phyloP scores from a whole-genome alignment of 2,888 invertebrate genomes.

The Drosophila setosimentum region DNA sequence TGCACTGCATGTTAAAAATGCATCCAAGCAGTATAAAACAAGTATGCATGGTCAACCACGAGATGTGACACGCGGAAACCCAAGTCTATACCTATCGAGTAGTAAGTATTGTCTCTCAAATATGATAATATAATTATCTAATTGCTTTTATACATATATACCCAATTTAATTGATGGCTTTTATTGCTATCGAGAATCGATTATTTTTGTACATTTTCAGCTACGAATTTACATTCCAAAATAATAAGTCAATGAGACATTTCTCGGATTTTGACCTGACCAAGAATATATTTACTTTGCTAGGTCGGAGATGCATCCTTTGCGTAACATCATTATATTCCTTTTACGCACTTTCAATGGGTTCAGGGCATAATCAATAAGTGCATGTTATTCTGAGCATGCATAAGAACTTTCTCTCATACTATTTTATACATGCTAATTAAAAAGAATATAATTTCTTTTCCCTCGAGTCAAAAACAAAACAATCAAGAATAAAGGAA shows the following conservation, averaged over 20 bases:
- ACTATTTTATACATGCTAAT: not conserved
- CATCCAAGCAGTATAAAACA: not conserved
- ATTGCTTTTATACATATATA: not conserved
- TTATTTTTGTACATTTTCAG: not conserved
- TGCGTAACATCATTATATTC: not conserved
- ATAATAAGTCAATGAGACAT: not conserved
- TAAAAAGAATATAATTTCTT: not conserved
- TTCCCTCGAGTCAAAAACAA: not conserved
- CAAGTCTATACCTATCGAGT: too few species aligned
- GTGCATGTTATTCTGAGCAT: not conserved
- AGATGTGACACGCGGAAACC: too few species aligned
- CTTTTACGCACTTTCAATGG: too few species aligned
- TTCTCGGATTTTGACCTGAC: not conserved
- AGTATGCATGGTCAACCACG: not conserved
- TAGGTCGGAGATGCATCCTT: not conserved
- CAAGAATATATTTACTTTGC: not conserved
- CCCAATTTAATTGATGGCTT: not conserved
- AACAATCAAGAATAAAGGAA: not conserved
- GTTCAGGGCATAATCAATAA: not conserved
- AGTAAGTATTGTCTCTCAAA: too few species aligned
- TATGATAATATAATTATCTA: not conserved
- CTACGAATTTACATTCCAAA: not conserved
- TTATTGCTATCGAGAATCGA: not conserved
- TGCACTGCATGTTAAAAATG: conserved; percentile 20
- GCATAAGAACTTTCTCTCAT: not conserved